These are phyloP conservation scores for Aspidapion aeneum DNA, from an alignment of 2,888 invertebrate species.

Conservation along the genomic window DNA sequence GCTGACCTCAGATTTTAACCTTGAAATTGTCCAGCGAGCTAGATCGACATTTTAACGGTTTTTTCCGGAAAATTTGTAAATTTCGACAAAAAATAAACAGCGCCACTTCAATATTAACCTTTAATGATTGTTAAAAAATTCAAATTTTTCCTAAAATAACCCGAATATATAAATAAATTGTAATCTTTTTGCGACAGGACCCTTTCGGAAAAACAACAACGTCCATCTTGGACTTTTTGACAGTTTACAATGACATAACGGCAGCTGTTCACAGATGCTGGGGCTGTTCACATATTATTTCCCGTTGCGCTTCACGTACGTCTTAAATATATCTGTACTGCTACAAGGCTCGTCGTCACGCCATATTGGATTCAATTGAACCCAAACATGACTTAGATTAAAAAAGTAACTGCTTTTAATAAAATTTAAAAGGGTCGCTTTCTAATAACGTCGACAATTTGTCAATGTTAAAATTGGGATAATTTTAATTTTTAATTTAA, in stretches of 20 bases:
- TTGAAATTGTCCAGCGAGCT: neutral
- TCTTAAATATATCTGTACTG: no score
- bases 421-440: no score
- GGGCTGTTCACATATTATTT: no score
- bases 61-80: neutral
- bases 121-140: neutral
- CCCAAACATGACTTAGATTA: no score
- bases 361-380: no score
- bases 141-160: neutral
- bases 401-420: no score
- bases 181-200: neutral
- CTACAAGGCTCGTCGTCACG: no score
- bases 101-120: neutral
- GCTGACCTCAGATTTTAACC: conserved; percentile 1
- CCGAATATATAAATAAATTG: neutral
- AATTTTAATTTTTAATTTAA: no score
- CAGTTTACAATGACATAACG: neutral
- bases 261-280: no score
- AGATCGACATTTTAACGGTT: neutral
- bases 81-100: neutral
- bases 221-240: neutral
- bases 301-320: no score
- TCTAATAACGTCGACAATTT: no score
- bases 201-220: neutral
- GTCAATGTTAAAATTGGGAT: no score